Evolutionary conservation across 2,888 invertebrate species (phyloP).

Genomic region (Labia minor): DNA sequence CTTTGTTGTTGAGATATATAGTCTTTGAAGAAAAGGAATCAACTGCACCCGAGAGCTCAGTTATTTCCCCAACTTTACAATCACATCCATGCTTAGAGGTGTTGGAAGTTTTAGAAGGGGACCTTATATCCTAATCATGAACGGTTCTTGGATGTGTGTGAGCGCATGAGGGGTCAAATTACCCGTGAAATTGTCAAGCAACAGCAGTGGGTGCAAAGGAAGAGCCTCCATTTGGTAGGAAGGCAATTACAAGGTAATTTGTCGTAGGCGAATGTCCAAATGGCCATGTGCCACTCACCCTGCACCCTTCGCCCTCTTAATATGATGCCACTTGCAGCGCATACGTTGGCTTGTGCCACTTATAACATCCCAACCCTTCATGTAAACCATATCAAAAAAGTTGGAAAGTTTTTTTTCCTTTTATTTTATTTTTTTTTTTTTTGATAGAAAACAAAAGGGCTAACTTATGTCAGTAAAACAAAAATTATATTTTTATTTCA

Average conservation of each 20-base stretch:
- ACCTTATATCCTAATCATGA: background rate
- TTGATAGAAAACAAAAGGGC: too few relatives aligned
- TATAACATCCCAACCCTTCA: background rate
- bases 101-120: background rate
- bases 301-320: background rate
- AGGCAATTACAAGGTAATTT: constrained; percentile 13
- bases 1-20: background rate
- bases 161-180: background rate
- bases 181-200: constrained; percentile 13
- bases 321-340: background rate
- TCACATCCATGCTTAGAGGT: background rate
- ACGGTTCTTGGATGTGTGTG: background rate
- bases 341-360: background rate
- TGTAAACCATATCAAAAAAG: too few relatives aligned
- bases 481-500: too few relatives aligned
- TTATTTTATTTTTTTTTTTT: too few relatives aligned
- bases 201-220: constrained; percentile 7
- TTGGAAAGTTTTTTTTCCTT: too few relatives aligned
- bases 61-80: background rate
- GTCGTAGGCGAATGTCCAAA: background rate
- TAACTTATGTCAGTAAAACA: too few relatives aligned
- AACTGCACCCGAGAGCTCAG: background rate
- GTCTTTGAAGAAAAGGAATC: background rate
- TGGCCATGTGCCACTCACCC: constrained; percentile 13
- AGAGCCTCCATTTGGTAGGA: background rate